Conservation (phyloP, 1,140 invertebrate genomes). For the Aethina tumida region DNA sequence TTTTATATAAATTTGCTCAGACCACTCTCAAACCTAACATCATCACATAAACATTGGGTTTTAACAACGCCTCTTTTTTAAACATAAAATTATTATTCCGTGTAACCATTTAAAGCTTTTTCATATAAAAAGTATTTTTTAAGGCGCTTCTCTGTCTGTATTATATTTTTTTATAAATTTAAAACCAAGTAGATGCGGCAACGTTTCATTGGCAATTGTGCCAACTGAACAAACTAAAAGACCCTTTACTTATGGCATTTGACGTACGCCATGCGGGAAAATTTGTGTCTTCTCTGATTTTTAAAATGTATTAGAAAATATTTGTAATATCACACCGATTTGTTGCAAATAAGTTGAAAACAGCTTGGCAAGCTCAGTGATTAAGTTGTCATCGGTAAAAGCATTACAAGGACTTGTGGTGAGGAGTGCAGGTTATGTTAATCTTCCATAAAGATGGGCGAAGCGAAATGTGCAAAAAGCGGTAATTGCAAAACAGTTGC, state of each 20-base stretch:
- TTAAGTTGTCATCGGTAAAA: too few relatives aligned
- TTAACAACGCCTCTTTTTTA: too few relatives aligned
- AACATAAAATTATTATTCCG: too few relatives aligned
- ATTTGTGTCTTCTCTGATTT: slow-evolving; percentile 11
- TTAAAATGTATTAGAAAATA: neutral
- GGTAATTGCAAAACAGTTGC: slow-evolving; percentile 26
- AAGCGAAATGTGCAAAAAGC: slow-evolving; percentile 20
- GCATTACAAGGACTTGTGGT: too few relatives aligned
- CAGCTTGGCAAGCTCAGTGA: too few relatives aligned
- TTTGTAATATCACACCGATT: neutral
- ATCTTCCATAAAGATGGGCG: slow-evolving; percentile 23
- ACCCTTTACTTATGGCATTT: slow-evolving; percentile 12
- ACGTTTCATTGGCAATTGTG: slow-evolving; percentile 1
- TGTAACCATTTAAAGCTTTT: too few relatives aligned
- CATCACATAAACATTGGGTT: neutral
- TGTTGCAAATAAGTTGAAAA: too few relatives aligned
- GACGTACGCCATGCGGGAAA: slow-evolving; percentile 24
- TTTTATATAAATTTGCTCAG: slow-evolving; percentile 2
- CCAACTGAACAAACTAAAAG: slow-evolving; percentile 9
- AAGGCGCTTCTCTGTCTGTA: too few relatives aligned
- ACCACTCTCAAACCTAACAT: neutral
- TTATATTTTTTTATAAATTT: too few relatives aligned
- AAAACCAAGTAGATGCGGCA: neutral
- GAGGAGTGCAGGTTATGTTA: slow-evolving; percentile 26
- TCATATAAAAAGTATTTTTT: too few relatives aligned